phyloP scores from a whole-genome alignment of 1,140 invertebrate species.

The Aphelenchoides avenae region DNA sequence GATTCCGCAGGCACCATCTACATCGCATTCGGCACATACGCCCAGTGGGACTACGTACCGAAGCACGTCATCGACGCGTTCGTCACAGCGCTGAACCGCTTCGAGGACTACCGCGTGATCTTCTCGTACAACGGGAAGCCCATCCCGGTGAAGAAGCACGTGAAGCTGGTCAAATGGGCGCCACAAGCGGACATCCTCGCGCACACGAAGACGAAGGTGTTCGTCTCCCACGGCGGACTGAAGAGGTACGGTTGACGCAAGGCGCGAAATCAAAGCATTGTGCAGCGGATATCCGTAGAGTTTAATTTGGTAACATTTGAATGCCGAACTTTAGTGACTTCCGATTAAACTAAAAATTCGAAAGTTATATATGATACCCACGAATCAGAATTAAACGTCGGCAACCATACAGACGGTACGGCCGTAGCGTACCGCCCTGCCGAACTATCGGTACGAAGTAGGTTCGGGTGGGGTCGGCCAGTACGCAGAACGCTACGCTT shows the following conservation, averaged over 20 bases:
- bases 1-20: slow-evolving; percentile 33
- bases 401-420: no score
- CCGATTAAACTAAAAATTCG: no score
- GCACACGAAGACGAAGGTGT: slow-evolving; percentile 32
- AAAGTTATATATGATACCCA: no score
- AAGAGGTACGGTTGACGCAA: no score
- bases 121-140: slow-evolving; percentile 36
- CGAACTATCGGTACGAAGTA: no score
- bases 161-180: slow-evolving; percentile 32
- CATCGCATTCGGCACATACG: slow-evolving; percentile 42
- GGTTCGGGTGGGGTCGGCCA: no score
- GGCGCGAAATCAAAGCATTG: no score
- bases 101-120: slow-evolving; percentile 38
- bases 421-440: no score
- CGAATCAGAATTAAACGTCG: no score
- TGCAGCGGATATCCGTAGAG: background rate
- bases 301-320: background rate
- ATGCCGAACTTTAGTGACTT: background rate
- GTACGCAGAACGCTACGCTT: no score
- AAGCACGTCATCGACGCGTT: slow-evolving; percentile 25
- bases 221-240: slow-evolving; percentile 38
- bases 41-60: slow-evolving; percentile 39
- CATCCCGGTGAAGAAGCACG: slow-evolving; percentile 12
- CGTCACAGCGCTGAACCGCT: slow-evolving; percentile 19
- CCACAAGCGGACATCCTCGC: slow-evolving; percentile 39